A percentile compares a stretch with the other conserved stretches of the same genome.
Conservation (phyloP, 1,140 invertebrate genomes). For the Gryllus bimaculatus region DNA sequence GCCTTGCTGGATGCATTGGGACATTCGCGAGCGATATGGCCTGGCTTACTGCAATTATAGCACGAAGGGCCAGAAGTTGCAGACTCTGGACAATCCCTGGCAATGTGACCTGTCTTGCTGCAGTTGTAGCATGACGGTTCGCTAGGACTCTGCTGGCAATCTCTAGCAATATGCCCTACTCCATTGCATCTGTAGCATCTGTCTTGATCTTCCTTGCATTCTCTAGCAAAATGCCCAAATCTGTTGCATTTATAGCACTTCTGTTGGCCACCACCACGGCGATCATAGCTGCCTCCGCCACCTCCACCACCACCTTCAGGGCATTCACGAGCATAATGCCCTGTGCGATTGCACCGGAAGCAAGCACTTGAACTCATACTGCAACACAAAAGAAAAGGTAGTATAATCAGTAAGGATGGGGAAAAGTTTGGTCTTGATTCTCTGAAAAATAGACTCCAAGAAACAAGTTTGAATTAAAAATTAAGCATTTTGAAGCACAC, state of each 20-base stretch:
- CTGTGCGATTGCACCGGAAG: constrained; percentile 35
- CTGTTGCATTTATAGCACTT: constrained; percentile 45
- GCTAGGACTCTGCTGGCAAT: constrained; percentile 44
- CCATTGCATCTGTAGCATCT: constrained; percentile 33
- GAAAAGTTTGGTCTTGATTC: too few species aligned
- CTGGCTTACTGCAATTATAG: constrained; percentile 81
- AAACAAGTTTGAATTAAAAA: too few species aligned
- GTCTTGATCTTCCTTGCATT: constrained; percentile 35
- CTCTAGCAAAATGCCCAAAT: constrained; percentile 43
- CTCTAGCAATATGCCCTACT: constrained; percentile 34
- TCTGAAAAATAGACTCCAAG: too few species aligned
- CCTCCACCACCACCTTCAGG: constrained; percentile 23
- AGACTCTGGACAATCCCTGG: constrained; percentile 40
- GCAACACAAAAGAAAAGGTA: background rate
- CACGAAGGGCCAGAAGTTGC: constrained; percentile 49
- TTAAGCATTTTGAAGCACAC: too few species aligned
- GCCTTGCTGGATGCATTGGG: constrained; percentile 64
- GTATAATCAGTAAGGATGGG: background rate
- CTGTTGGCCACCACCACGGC: constrained; percentile 18
- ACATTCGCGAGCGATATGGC: constrained; percentile 83
- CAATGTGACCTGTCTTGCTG: constrained; percentile 80
- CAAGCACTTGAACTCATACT: constrained; percentile 33
- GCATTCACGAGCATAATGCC: constrained; percentile 31
- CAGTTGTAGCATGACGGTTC: constrained; percentile 67
- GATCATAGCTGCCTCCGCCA: constrained; percentile 21